Evolutionary conservation across 1,140 invertebrate genomes (phyloP).

Genomic region (Drosophila willistoni): DNA sequence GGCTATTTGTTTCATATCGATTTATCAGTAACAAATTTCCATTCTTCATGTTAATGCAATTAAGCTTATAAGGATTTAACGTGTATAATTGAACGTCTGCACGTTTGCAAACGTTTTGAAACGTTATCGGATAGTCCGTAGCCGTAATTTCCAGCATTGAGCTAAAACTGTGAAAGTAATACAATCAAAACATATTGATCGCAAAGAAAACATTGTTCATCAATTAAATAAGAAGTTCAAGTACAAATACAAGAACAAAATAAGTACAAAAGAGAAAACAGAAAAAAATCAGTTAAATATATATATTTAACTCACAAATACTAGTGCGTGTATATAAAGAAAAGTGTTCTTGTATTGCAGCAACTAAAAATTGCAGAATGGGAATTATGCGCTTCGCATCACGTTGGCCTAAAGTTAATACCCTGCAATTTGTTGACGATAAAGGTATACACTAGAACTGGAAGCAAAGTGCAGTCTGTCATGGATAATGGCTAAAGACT

Average conservation of each 20-base stretch:
- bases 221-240: neutral
- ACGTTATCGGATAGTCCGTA: constrained; percentile 26
- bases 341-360: neutral
- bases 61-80: constrained; percentile 54
- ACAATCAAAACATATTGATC: neutral
- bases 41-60: constrained; percentile 48
- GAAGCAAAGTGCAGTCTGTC: too few species aligned
- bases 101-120: constrained; percentile 43
- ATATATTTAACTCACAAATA: neutral
- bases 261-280: neutral
- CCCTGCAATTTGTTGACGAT: neutral
- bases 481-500: too few species aligned
- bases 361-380: neutral
- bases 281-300: too few species aligned
- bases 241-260: neutral
- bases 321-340: neutral
- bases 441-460: neutral
- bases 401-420: constrained; percentile 3
- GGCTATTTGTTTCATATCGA: constrained; percentile 47
- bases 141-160: constrained; percentile 24
- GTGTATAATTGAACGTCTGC: constrained; percentile 42
- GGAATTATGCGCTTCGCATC: constrained; percentile 9
- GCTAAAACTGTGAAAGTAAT: neutral
- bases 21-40: constrained; percentile 47
- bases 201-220: constrained; percentile 9